Evolutionary conservation across 2,888 invertebrate genomes (phyloP).

Genomic region (Oligia fasciuncula): DNA sequence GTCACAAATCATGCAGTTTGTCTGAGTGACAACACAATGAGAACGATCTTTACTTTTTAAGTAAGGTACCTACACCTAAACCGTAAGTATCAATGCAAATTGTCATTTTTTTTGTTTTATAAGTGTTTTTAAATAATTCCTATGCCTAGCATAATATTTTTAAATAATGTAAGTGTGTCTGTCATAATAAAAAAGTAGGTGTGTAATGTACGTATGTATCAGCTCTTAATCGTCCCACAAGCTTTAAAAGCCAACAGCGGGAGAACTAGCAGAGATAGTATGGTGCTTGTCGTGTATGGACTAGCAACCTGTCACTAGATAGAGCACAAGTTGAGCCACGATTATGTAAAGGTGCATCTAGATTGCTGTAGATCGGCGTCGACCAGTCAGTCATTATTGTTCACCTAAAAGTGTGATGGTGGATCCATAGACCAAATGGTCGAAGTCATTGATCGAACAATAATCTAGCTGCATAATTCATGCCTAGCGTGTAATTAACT

Average conservation of each 20-base stretch:
- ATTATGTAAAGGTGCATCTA: slow-evolving; percentile 3
- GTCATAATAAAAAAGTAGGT: slow-evolving; percentile 36
- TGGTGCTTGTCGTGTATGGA: slow-evolving; percentile 44
- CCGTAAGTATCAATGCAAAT: slow-evolving; percentile 49
- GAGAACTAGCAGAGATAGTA: slow-evolving; percentile 5
- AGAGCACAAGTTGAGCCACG: neutral
- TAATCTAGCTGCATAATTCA: neutral
- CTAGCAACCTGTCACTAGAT: slow-evolving; percentile 9
- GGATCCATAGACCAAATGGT: neutral
- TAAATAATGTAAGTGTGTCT: slow-evolving; percentile 32
- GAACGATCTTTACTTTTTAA: slow-evolving; percentile 16
- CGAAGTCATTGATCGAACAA: neutral
- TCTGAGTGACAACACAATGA: slow-evolving; percentile 9
- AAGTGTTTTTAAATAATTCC: slow-evolving; percentile 39
- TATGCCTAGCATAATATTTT: slow-evolving; percentile 60
- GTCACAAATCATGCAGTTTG: slow-evolving; percentile 37
- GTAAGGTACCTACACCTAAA: slow-evolving; percentile 3
- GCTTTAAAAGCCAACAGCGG: slow-evolving; percentile 41
- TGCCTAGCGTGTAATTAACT: neutral
- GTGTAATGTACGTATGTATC: slow-evolving; percentile 7
- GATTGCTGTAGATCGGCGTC: neutral
- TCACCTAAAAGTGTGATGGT: neutral
- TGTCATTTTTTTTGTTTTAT: slow-evolving; percentile 28
- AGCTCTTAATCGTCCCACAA: slow-evolving; percentile 21
- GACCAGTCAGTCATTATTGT: slow-evolving; percentile 1